A percentile compares a stretch with the other conserved stretches of the same genome.
These are phyloP conservation scores for Neostethus bicornis DNA, from an alignment of 2,797 vertebrate genomes.

Conservation along the genomic window DNA sequence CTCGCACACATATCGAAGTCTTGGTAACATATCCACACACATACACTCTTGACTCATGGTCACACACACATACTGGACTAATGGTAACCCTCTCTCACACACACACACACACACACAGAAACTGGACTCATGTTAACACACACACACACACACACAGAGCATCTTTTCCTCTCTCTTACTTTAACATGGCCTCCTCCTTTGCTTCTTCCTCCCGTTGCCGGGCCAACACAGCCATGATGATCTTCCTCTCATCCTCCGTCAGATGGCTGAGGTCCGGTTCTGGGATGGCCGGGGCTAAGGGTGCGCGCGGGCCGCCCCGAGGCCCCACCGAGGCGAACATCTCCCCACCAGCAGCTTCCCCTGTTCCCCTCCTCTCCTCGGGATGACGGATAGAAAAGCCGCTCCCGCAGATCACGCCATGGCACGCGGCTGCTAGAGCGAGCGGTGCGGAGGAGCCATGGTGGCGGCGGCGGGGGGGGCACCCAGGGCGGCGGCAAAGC, in stretches of 20 bases:
- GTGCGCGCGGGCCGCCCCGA: conserved; percentile 91
- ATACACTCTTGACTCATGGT: too few relatives aligned
- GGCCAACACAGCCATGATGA: conserved; percentile 98
- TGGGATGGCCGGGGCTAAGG: conserved; percentile 90
- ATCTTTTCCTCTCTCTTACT: conserved; percentile 83
- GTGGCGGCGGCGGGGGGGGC: conserved; percentile 77
- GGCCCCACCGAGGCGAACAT: conserved; percentile 96
- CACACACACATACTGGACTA: too few relatives aligned
- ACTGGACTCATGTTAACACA: too few relatives aligned
- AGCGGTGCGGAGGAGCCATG: conserved; percentile 86
- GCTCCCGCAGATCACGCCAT: conserved; percentile 84
- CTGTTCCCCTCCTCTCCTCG: conserved; percentile 61
- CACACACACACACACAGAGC: conserved; percentile 25
- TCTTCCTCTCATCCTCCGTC: conserved; percentile 96
- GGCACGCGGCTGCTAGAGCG: conserved; percentile 77
- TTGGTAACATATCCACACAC: too few relatives aligned
- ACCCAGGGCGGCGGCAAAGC: conserved; percentile 71
- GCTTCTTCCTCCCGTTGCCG: conserved; percentile 96
- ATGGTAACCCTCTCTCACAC: conserved; percentile 12
- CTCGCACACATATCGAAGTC: too few relatives aligned
- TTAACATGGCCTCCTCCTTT: conserved; percentile 98
- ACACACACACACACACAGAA: conserved; percentile 15
- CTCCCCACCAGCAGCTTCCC: conserved; percentile 74
- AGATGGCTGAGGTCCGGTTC: conserved; percentile 98
- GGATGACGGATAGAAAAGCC: conserved; percentile 83